Evolutionary conservation across 2,113 vertebrate species (phyloP), one percentile per base, ranked within the genome.

Genomic region (Larimichthys crocea): DNA sequence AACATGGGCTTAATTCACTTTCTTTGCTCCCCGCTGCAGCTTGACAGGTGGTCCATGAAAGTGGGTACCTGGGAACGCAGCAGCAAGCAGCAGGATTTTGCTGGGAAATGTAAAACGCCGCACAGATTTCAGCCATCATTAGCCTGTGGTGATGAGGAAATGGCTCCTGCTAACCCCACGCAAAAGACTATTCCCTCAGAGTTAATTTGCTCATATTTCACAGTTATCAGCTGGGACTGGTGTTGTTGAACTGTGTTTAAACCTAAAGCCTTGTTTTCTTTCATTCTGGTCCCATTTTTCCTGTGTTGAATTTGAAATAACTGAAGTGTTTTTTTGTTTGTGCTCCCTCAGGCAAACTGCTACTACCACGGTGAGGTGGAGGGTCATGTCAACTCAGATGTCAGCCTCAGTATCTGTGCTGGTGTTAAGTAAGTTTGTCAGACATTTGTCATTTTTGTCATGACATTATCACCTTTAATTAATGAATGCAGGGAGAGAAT

Each of bases 301-400:
- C 20, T 29, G 66, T 63, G 2, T 68, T 83, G 16, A 40, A 48
- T 66, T 67, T 71, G 60, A 29, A 83, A 79, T 24, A 9, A 7
- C 26, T 46, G 0, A 53, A 8, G 0, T 49, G 5, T 26, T 26
- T 26, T 26, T 26, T 56, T 53, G 22, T 88, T 44, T 88, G 17
- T 86, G 57, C 72, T 64, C 78, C 81, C 68, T 42, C 87, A 96
- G 95, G 86, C 83, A 55, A 95, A 96, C 90, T 96, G 95, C 90
- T 96, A 95, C 87, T 96, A 96, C 90, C 95, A 96, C 12, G 95
- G 95, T 9, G 87, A 91, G 70, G 95, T 96, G 75, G 88, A 94
- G 83, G 94, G 91, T 29, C 89, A 86, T 3, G 66, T 19, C 35
- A 49, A 81, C 72, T 96, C 95, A 0, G 94, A 94, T 8, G 93